Evolutionary conservation across 2,888 invertebrate species (phyloP).

Genomic region (Leucophenga montana): DNA sequence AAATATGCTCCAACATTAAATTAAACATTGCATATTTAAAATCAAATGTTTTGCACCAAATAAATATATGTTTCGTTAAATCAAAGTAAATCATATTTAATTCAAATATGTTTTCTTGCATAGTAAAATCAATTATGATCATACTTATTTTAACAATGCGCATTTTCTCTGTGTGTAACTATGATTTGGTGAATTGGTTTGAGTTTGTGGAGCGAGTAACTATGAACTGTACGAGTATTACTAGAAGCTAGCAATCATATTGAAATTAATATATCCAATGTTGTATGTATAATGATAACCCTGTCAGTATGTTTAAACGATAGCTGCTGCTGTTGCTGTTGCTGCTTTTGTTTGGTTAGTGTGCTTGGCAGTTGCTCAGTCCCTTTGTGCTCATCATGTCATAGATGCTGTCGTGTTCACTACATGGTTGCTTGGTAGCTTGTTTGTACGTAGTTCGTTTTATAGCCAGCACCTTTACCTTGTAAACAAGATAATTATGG

Average conservation of each 20-base stretch:
- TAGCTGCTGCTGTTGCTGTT: slow-evolving; percentile 30
- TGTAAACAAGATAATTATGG: slow-evolving; percentile 68
- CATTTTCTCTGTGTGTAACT: too few species aligned
- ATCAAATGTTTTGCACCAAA: too few species aligned
- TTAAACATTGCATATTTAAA: too few species aligned
- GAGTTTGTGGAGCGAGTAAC: too few species aligned
- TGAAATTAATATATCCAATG: slow-evolving; percentile 68
- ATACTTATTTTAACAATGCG: too few species aligned
- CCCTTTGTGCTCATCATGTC: slow-evolving; percentile 33
- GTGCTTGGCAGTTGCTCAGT: neutral
- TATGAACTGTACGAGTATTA: slow-evolving; percentile 36
- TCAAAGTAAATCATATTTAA: too few species aligned
- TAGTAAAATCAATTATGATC: too few species aligned
- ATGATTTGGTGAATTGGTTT: too few species aligned
- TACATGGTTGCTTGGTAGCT: slow-evolving; percentile 7
- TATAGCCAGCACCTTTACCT: slow-evolving; percentile 54
- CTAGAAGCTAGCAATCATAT: slow-evolving; percentile 59
- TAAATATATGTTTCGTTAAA: too few species aligned
- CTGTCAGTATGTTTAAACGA: slow-evolving; percentile 28
- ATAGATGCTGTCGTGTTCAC: slow-evolving; percentile 30
- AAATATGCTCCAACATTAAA: too few species aligned
- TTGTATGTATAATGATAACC: slow-evolving; percentile 62
- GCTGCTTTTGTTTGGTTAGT: slow-evolving; percentile 26
- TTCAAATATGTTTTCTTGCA: too few species aligned
- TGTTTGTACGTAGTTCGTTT: slow-evolving; percentile 26